A percentile compares a stretch with the other conserved stretches of the same genome.
phyloP scores from a whole-genome alignment of 2,113 vertebrate species.

The Chascanopsetta lugubris region DNA sequence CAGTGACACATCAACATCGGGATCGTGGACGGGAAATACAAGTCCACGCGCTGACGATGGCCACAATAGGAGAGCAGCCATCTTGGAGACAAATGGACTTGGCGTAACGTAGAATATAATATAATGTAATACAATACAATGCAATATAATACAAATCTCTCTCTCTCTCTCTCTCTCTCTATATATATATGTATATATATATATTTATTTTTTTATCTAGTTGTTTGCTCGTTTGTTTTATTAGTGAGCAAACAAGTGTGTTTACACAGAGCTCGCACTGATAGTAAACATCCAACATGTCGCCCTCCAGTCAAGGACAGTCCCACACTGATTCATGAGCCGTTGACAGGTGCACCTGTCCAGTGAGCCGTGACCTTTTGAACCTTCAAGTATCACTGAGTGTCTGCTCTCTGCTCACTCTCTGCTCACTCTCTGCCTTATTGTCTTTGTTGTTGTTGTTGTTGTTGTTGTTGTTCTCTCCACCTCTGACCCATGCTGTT shows the following conservation, averaged over 20 bases:
- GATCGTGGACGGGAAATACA: background rate
- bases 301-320: conserved; percentile 48
- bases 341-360: conserved; percentile 66
- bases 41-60: too few species aligned
- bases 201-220: too few species aligned
- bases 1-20: background rate
- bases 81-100: too few species aligned
- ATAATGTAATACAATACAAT: too few species aligned
- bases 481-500: conserved; percentile 37
- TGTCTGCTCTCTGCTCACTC: conserved; percentile 13
- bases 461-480: conserved; percentile 40
- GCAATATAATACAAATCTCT: too few species aligned
- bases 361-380: conserved; percentile 34
- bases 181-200: too few species aligned
- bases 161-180: too few species aligned
- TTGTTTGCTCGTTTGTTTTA: background rate
- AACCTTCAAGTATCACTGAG: conserved; percentile 29
- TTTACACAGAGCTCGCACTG: conserved; percentile 1
- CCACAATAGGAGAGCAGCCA: too few species aligned
- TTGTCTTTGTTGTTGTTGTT: too few species aligned
- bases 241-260: background rate
- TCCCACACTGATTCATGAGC: conserved; percentile 47
- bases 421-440: conserved; percentile 4
- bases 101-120: too few species aligned
- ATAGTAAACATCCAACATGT: conserved; percentile 20